These are phyloP conservation scores for Urocitellus parryii DNA, from an alignment of 2,113 vertebrate genomes.

Conservation along the genomic window DNA sequence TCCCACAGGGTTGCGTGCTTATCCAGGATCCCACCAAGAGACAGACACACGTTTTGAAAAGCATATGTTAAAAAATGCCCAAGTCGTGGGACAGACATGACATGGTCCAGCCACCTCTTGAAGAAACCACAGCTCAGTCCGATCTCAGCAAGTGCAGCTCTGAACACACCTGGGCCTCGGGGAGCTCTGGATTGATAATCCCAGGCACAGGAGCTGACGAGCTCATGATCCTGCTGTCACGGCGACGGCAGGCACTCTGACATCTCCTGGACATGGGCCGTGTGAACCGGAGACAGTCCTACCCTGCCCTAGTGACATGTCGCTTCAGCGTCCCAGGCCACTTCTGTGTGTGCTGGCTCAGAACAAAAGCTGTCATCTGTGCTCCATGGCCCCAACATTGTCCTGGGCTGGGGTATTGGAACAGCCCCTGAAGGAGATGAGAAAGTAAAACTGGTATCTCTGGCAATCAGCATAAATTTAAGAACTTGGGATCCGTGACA, in stretches of 20 bases:
- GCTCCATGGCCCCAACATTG: neutral
- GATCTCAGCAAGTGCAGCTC: accelerated
- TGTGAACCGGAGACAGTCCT: neutral
- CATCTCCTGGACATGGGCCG: neutral
- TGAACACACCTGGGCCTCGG: neutral
- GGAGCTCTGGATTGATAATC: constrained; percentile 10
- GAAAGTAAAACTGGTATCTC: constrained; percentile 47
- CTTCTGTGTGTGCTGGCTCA: neutral
- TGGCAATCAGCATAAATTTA: constrained; percentile 58
- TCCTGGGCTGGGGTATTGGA: neutral
- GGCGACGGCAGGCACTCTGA: neutral
- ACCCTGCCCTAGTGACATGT: neutral
- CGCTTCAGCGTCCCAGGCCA: neutral
- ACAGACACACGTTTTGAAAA: no score
- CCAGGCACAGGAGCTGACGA: neutral
- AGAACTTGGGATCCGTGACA: constrained; percentile 44
- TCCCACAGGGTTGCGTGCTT: no score
- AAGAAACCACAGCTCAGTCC: neutral
- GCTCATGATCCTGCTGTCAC: neutral
- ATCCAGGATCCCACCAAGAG: no score
- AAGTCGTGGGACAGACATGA: neutral
- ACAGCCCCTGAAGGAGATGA: constrained; percentile 7
- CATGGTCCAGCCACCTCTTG: neutral
- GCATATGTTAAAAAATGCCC: neutral
- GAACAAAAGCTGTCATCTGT: constrained; percentile 52